Evolutionary conservation across 2,888 invertebrate genomes (phyloP), one percentile per base, ranked within the genome.

Genomic region (Alviniconcha strummeri): DNA sequence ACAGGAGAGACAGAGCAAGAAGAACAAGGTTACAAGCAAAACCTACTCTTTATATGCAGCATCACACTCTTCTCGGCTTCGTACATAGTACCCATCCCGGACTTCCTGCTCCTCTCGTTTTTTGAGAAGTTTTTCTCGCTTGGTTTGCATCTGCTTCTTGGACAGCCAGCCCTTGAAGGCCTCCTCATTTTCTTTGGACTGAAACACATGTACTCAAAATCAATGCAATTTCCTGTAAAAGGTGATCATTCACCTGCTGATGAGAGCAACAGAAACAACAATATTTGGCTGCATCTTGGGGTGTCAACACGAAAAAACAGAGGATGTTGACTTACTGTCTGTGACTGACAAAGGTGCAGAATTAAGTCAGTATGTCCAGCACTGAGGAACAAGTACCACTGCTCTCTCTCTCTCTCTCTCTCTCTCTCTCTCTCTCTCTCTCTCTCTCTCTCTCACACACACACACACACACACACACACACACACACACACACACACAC

Each of bases 41-140:
- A 80, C 80, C 69, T n/a, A 92, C 92, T 88, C 88, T 89, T 87
- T 91, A 83, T 90, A 92, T 9, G 92, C 92, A 79, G 89, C 89
- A 17, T 92, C 91, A 86, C 91, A 91, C 13, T 93, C 92, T 71
- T 90, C 89, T 11, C 90, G 83, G 60, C 88, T 86, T 1, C 89
- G 87, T 17, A 89, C 85, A 77, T 89, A 89, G 84, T 89, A 90
- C 5, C 90, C 90, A n/a, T 91, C 91, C 64, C 89, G 88, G 71
- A 87, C 83, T 84, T 92, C 92, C 82, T 90, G 89, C 15, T 91
- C 89, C 75, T 90, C 88, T 17, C 90, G 85, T 56, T 88, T 86
- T 84, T 91, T 90, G 55, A 91, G 84, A 71, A 91, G 81, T 78
- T 90, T 89, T 79, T 92, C 91, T 64, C 89, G 86, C 83, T 89